Conservation (phyloP, 2,113 vertebrate species). For the Tauraco erythrolophus region DNA sequence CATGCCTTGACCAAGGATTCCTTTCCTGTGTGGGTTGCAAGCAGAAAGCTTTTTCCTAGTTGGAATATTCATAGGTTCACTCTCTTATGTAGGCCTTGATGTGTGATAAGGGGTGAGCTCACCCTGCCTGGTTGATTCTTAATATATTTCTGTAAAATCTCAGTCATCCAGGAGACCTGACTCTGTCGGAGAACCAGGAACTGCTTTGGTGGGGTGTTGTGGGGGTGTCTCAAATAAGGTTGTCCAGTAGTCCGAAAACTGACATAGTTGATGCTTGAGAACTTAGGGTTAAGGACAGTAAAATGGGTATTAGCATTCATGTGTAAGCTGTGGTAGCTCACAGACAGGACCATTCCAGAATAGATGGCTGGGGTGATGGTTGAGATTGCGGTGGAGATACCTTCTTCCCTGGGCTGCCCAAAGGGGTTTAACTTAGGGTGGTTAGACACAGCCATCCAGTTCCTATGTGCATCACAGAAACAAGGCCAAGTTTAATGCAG, state of each 20-base stretch:
- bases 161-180: neutral
- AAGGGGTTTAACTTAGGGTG: neutral
- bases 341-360: neutral
- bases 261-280: neutral
- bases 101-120: neutral
- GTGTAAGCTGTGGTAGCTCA: neutral
- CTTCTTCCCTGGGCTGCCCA: neutral
- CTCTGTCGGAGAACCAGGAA: neutral
- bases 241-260: neutral
- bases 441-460: neutral
- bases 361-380: neutral
- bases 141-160: neutral
- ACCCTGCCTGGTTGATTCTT: neutral
- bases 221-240: neutral
- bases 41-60: neutral
- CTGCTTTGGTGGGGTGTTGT: neutral
- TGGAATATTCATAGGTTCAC: slow-evolving; percentile 32
- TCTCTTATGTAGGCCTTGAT: neutral
- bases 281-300: neutral
- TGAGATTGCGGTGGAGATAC: neutral
- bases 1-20: neutral
- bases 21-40: neutral
- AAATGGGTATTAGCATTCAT: neutral
- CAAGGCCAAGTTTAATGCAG: neutral
- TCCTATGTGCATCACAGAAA: neutral